These are phyloP conservation scores for Pelmatolapia mariae DNA, from an alignment of 2,113 vertebrate genomes.

Conservation along the genomic window DNA sequence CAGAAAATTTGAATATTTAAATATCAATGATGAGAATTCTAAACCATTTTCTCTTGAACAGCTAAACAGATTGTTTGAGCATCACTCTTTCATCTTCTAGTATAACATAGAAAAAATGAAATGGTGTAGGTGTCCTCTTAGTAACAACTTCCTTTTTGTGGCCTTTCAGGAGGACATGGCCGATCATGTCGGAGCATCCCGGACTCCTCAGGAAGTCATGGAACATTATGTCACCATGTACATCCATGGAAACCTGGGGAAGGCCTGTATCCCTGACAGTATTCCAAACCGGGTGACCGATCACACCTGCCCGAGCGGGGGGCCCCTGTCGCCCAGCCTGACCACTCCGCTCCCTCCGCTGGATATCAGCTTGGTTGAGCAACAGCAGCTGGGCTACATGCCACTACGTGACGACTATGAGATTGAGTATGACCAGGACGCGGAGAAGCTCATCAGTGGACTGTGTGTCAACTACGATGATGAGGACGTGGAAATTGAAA, in stretches of 20 bases:
- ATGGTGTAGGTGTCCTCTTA: not conserved
- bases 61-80: not conserved
- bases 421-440: constrained; percentile 95
- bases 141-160: not conserved
- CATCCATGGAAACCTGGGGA: constrained; percentile 95
- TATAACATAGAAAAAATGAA: not conserved
- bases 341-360: constrained; percentile 88
- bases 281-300: constrained; percentile 97
- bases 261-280: constrained; percentile 93
- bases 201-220: constrained; percentile 95
- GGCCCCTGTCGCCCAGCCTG: constrained; percentile 89
- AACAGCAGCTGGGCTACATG: constrained; percentile 99
- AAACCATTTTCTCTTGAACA: not conserved
- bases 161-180: constrained; percentile 94
- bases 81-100: not conserved
- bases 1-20: not conserved
- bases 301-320: constrained; percentile 91
- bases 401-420: constrained; percentile 95
- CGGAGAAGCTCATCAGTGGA: constrained; percentile 93
- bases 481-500: constrained; percentile 93
- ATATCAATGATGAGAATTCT: not conserved
- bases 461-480: constrained; percentile 96
- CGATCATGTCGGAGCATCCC: constrained; percentile 85
- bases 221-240: constrained; percentile 99
- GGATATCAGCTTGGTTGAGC: constrained; percentile 86